These are phyloP conservation scores for Anoplopoma fimbria DNA, from an alignment of 2,113 vertebrate genomes.

Conservation along the genomic window DNA sequence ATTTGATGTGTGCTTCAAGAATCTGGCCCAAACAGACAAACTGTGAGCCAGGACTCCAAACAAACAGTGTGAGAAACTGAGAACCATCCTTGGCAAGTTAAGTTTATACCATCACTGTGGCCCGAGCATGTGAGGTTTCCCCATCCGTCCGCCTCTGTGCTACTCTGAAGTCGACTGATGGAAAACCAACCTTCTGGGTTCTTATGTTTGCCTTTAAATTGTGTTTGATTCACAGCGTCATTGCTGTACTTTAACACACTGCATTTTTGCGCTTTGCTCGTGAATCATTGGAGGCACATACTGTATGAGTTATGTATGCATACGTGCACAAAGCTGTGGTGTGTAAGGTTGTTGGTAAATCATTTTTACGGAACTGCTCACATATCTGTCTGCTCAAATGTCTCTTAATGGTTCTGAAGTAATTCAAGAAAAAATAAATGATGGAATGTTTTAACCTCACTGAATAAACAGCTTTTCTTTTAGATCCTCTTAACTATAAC, in stretches of 20 bases:
- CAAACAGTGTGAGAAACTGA: constrained; percentile 69
- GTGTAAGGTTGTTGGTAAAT: not conserved
- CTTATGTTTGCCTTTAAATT: not conserved
- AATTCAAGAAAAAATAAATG: constrained; percentile 27
- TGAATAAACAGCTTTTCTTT: constrained; percentile 34
- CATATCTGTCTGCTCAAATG: not conserved
- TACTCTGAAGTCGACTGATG: not conserved
- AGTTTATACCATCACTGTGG: constrained; percentile 21
- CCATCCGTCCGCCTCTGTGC: constrained; percentile 8
- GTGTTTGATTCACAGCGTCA: not conserved
- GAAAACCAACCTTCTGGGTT: not conserved
- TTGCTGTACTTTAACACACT: not conserved
- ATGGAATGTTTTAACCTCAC: constrained; percentile 6
- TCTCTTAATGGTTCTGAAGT: constrained; percentile 27
- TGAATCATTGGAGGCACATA: not conserved
- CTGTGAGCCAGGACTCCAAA: constrained; percentile 72
- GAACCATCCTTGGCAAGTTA: constrained; percentile 49
- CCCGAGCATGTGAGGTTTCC: constrained; percentile 15
- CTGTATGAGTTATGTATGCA: not conserved
- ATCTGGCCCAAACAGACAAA: constrained; percentile 70
- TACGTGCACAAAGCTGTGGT: not conserved
- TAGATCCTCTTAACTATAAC: constrained; percentile 38
- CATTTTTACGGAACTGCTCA: not conserved
- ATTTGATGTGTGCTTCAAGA: constrained; percentile 75
- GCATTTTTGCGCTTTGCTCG: not conserved